Percentiles rank a stretch among this genome's conserved stretches.
These are phyloP conservation scores for Mobula birostris DNA, from an alignment of 2,113 vertebrate species.

Conservation along the genomic window DNA sequence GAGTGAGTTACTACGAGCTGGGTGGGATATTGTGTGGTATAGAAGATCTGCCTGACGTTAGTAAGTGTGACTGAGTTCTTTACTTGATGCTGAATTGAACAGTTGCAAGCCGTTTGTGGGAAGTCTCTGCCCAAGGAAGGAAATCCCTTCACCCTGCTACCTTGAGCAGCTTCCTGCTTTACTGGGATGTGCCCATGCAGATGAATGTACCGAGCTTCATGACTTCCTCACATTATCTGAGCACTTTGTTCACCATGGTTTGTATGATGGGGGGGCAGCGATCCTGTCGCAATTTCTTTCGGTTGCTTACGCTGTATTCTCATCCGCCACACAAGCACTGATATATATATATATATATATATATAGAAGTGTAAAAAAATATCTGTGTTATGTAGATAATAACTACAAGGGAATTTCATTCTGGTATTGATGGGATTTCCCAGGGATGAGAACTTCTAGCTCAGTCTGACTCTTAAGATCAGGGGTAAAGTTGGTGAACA, in stretches of 20 bases:
- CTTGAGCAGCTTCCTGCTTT: neutral
- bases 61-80: slow-evolving; percentile 3
- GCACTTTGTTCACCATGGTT: neutral
- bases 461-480: neutral
- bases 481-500: neutral
- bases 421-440: neutral
- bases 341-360: too few relatives aligned
- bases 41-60: neutral
- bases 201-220: neutral
- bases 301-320: neutral
- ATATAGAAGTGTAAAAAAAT: neutral
- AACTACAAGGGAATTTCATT: neutral
- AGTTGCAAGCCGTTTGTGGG: neutral
- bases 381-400: neutral
- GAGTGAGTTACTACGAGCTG: slow-evolving; percentile 12
- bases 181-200: neutral
- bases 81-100: neutral
- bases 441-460: neutral
- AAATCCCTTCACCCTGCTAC: neutral
- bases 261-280: neutral
- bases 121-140: neutral
- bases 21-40: neutral
- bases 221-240: neutral
- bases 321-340: too few relatives aligned
- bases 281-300: neutral